Conservation (phyloP, 92 coral and sea anemone genomes). For the Parazoanthus swiftii region DNA sequence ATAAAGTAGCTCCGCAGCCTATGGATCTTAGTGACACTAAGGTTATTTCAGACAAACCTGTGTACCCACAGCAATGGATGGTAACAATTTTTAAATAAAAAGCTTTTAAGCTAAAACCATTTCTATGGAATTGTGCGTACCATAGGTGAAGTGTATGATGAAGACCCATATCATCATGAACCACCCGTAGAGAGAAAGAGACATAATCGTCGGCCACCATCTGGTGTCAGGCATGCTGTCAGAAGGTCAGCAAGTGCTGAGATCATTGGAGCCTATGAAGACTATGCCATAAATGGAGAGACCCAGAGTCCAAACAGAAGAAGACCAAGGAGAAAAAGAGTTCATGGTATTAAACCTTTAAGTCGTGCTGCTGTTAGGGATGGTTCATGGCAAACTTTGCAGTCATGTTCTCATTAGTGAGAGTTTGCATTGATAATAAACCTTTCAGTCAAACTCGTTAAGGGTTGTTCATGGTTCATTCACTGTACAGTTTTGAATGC, state of each 20-base stretch:
- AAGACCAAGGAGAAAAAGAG: slow-evolving; percentile 69
- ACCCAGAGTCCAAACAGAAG: slow-evolving; percentile 78
- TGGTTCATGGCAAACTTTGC: too few relatives aligned
- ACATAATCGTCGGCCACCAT: slow-evolving; percentile 73
- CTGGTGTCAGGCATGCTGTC: slow-evolving; percentile 65
- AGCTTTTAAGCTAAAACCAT: neutral
- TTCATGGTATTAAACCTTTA: slow-evolving; percentile 57
- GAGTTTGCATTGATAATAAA: too few relatives aligned
- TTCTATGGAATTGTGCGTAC: slow-evolving; percentile 2
- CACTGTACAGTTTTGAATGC: too few relatives aligned
- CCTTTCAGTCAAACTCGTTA: too few relatives aligned
- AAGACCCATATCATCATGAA: slow-evolving; percentile 61
- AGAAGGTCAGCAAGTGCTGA: slow-evolving; percentile 91
- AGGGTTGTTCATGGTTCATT: too few relatives aligned
- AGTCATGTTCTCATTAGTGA: too few relatives aligned
- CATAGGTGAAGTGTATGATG: slow-evolving; percentile 70
- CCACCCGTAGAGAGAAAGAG: slow-evolving; percentile 66
- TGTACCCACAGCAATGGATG: too few relatives aligned
- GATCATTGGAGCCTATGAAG: slow-evolving; percentile 69
- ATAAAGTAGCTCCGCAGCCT: too few relatives aligned
- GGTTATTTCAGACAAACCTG: too few relatives aligned
- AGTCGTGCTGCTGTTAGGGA: too few relatives aligned
- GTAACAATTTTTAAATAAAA: too few relatives aligned
- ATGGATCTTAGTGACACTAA: too few relatives aligned
- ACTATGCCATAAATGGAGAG: slow-evolving; percentile 61